Evolutionary conservation across 2,888 invertebrate genomes (phyloP).

Genomic region (Schizaphis graminum): DNA sequence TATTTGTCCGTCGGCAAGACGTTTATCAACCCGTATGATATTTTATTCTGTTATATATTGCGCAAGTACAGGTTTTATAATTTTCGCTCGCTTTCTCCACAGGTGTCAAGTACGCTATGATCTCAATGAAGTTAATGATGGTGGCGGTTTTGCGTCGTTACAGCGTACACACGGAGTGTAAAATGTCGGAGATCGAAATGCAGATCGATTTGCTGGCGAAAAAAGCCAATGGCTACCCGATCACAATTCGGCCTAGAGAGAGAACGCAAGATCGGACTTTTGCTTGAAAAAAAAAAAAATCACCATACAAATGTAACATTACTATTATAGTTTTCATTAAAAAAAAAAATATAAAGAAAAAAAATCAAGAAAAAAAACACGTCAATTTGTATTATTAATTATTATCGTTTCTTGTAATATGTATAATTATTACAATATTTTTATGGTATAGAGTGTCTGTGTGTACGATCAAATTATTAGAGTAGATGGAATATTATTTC

Average conservation of each 20-base stretch:
- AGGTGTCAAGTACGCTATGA: conserved; percentile 67
- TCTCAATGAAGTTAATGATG: conserved; percentile 67
- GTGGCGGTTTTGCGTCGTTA: conserved; percentile 66
- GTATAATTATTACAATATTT: neutral
- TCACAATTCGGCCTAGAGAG: conserved; percentile 64
- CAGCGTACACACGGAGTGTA: conserved; percentile 65
- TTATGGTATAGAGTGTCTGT: neutral
- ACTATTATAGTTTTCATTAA: neutral
- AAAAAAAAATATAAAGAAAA: neutral
- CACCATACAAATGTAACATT: neutral
- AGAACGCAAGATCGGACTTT: neutral
- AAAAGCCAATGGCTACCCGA: conserved; percentile 66
- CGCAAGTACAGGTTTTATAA: neutral
- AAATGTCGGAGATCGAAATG: conserved; percentile 66
- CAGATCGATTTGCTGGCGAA: conserved; percentile 66
- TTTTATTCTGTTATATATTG: neutral
- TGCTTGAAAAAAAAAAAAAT: neutral
- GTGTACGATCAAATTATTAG: neutral
- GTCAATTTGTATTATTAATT: neutral
- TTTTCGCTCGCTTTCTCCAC: neutral
- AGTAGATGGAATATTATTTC: neutral
- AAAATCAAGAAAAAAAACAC: neutral
- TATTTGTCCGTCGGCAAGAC: neutral
- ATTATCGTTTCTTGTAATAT: neutral
- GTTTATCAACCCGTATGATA: neutral